Percentiles rank a stretch among this genome's conserved stretches.
phyloP scores from a whole-genome alignment of 2,888 invertebrate species.

The Seira sanloemensis region DNA sequence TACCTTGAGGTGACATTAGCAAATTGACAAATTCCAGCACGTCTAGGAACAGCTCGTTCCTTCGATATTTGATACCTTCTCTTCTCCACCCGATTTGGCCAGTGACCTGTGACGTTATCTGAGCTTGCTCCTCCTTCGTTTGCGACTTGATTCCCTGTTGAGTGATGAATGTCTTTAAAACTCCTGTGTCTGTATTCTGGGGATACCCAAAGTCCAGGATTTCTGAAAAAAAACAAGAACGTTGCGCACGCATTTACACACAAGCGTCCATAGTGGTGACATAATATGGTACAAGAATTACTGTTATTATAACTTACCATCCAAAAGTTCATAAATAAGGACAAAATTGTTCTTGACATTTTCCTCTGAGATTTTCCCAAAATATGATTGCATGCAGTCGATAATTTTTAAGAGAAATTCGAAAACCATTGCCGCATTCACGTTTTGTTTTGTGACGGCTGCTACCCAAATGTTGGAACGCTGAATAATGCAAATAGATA shows the following conservation, averaged over 20 bases:
- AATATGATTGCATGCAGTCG: constrained; percentile 99
- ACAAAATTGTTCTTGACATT: constrained; percentile 99
- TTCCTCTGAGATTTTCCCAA: constrained; percentile 99
- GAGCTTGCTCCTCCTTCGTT: constrained; percentile 99
- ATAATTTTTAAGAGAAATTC: constrained; percentile 98
- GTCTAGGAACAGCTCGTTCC: constrained; percentile 98
- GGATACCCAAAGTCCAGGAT: constrained; percentile 99
- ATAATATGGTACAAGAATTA: too few relatives aligned
- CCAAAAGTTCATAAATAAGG: constrained; percentile 97
- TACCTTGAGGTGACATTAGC: constrained; percentile 99
- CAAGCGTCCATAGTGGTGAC: too few relatives aligned
- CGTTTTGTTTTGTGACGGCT: constrained; percentile 99
- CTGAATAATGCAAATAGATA: constrained; percentile 77
- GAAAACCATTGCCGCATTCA: constrained; percentile 99
- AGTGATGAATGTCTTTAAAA: constrained; percentile 98
- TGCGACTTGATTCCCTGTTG: constrained; percentile 99
- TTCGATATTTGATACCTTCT: constrained; percentile 98
- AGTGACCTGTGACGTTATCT: constrained; percentile 98
- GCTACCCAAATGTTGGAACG: constrained; percentile 99
- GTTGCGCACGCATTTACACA: neutral
- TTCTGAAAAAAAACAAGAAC: constrained; percentile 79
- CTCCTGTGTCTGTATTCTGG: constrained; percentile 99
- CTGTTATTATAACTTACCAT: constrained; percentile 83
- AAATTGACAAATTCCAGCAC: constrained; percentile 99
- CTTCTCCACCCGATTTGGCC: constrained; percentile 99